Evolutionary conservation across 2,113 vertebrate species (phyloP).

Genomic region (Sylvietta virens): DNA sequence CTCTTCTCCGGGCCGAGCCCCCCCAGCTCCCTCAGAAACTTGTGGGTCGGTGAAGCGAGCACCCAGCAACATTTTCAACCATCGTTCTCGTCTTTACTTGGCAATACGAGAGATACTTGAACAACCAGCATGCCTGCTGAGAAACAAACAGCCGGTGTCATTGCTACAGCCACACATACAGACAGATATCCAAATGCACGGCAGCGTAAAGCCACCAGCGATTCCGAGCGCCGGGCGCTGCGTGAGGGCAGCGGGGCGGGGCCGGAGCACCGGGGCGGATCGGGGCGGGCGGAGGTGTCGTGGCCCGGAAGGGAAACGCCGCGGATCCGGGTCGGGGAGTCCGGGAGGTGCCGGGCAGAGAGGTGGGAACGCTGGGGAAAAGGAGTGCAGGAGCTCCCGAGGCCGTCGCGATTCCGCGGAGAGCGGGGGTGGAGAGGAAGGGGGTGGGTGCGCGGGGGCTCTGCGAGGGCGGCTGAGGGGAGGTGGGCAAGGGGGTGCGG

Average conservation of each 20-base stretch:
- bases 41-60: background rate
- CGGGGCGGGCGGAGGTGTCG: background rate
- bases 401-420: accelerated
- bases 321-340: background rate
- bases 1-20: background rate
- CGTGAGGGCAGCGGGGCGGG: accelerated
- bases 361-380: background rate
- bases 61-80: background rate
- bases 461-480: background rate
- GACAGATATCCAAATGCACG: accelerated
- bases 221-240: accelerated
- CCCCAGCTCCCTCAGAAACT: background rate
- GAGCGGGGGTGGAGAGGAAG: too few relatives aligned
- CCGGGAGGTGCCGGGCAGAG: background rate
- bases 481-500: background rate
- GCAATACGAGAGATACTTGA: conserved; percentile 72
- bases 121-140: conserved; percentile 24
- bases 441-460: background rate
- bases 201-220: accelerated
- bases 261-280: background rate
- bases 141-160: background rate
- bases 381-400: too few relatives aligned
- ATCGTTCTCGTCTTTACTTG: conserved; percentile 81
- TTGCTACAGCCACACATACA: too few relatives aligned
- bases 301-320: background rate